Evolutionary conservation across 2,797 vertebrate species (phyloP).

Genomic region (Typhlichthys eigenmanni): DNA sequence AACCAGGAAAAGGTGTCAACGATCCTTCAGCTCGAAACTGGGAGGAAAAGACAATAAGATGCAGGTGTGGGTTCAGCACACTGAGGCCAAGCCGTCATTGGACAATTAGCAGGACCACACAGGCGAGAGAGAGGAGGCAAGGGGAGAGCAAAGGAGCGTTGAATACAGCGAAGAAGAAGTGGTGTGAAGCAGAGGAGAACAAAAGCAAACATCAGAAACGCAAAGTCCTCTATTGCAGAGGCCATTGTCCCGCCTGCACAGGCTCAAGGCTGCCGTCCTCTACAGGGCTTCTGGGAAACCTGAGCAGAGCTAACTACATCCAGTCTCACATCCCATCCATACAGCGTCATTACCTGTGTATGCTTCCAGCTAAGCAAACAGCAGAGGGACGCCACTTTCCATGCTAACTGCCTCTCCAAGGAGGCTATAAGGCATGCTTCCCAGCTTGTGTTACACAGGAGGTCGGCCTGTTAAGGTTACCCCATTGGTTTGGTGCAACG

Average conservation of each 20-base stretch:
- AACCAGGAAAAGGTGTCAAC: constrained; percentile 73
- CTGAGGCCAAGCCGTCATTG: constrained; percentile 41
- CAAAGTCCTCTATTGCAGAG: background rate
- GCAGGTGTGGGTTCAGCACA: constrained; percentile 69
- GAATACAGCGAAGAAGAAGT: constrained; percentile 10
- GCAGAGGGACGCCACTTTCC: constrained; percentile 30
- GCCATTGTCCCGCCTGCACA: too few relatives aligned
- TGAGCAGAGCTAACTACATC: constrained; percentile 13
- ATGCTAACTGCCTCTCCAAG: constrained; percentile 44
- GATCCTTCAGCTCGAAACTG: constrained; percentile 48
- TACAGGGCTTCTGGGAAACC: background rate
- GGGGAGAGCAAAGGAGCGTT: constrained; percentile 26
- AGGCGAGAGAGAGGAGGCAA: constrained; percentile 33
- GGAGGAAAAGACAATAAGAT: constrained; percentile 59
- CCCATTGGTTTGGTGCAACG: constrained; percentile 3
- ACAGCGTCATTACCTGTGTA: constrained; percentile 56
- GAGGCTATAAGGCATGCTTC: constrained; percentile 53
- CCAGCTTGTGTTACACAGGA: constrained; percentile 47
- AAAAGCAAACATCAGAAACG: background rate
- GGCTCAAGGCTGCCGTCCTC: background rate
- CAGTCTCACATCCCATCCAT: constrained; percentile 43
- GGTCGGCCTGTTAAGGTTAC: constrained; percentile 36
- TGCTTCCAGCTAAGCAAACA: constrained; percentile 70
- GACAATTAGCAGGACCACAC: constrained; percentile 66
- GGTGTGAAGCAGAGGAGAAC: background rate